Conservation (phyloP, 2,888 invertebrate genomes). For the Philereme transversata region DNA sequence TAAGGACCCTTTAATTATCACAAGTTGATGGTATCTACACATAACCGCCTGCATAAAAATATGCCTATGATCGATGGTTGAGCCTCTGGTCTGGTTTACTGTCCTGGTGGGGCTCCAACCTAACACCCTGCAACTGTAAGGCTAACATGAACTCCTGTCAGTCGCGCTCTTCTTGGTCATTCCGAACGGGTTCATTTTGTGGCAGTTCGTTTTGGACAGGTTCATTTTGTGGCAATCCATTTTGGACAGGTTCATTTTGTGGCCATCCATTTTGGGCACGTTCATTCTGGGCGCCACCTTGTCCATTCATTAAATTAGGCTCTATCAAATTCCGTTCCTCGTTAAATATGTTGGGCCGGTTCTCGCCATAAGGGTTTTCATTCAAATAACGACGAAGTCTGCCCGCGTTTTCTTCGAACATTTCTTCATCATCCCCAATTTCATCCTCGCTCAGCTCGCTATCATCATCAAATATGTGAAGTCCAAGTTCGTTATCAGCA, state of each 20-base stretch:
- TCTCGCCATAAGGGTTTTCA: neutral
- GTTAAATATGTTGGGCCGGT: neutral
- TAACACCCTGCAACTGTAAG: conserved; percentile 5
- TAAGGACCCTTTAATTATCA: no score
- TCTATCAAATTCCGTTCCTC: conserved; percentile 8
- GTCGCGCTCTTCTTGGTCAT: conserved; percentile 12
- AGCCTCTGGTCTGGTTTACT: neutral
- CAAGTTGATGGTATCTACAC: no score
- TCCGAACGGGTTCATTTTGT: neutral
- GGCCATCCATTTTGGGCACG: neutral
- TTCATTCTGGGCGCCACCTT: conserved; percentile 7
- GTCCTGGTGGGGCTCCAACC: neutral
- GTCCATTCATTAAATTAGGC: conserved; percentile 10
- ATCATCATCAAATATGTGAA: conserved; percentile 27
- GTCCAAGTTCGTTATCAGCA: conserved; percentile 10
- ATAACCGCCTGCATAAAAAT: no score
- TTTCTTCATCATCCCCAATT: neutral
- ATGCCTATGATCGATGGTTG: no score
- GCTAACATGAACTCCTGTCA: conserved; percentile 18
- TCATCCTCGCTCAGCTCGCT: neutral
- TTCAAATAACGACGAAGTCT: no score
- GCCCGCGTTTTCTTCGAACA: neutral
- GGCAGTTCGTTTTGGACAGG: conserved; percentile 7
- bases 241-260: conserved; percentile 10
- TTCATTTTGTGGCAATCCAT: conserved; percentile 9